Evolutionary conservation across 2,113 vertebrate genomes (phyloP), one percentile per base, ranked within the genome.

Genomic region (Calypte anna): DNA sequence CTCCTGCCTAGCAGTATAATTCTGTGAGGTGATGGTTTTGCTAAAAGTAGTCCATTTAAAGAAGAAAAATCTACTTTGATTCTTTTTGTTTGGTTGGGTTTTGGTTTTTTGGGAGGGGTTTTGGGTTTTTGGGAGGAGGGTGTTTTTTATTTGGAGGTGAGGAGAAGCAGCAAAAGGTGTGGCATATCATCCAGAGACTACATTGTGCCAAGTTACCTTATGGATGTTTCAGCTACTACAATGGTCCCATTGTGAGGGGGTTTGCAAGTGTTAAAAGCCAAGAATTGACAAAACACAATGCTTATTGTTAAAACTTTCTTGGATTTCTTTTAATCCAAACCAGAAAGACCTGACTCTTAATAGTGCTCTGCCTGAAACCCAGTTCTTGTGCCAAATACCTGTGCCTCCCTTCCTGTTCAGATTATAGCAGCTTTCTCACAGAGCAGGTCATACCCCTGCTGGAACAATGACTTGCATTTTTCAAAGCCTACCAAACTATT

Each of bases 381-480:
- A 20, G n/a, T 51, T 75, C 87, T 87, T 73, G 70, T 80, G 63
- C 78, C 67, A 66, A 69, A 66, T 50, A 6, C 51, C 3, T 33
- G 85, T 82, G 62, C 87, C 79, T 95, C 88, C 87, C 72, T 80
- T 94, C 89, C 78, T 82, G 78, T 48, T 85, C 79, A 33, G 62
- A 61, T 90, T 68, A 16, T 18, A 79, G 46, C 25, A 62, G 51
- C 59, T 80, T 84, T 89, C 78, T 73, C 36, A 15, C 33, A 4
- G 2, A 77, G 81, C 75, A 51, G 74, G 70, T 82, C 81, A 22
- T 79, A 55, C 4, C 21, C 72, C 70, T 76, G 70, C 59, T 85
- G 28, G 51, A 91, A 91, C 74, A 91, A 73, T 92, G 82, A 87
- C 59, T 87, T 82, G 91, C 38, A 33, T 86, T 92, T 95, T 86